Base-by-base conservation (phyloP, 2,797 vertebrate genomes). In the Petrocephalus schoutedeni region DNA sequence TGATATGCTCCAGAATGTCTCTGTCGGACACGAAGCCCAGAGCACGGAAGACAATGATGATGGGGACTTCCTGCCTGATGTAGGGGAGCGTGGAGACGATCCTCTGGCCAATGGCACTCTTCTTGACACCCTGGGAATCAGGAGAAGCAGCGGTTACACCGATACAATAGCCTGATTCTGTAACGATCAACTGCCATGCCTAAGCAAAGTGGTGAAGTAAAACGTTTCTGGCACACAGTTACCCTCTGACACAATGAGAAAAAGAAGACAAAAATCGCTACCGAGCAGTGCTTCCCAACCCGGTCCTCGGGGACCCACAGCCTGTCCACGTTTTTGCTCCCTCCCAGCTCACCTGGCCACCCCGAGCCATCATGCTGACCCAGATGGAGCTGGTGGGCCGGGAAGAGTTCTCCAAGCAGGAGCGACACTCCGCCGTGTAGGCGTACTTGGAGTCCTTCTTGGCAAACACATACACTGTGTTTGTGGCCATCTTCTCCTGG, bases 351-450 rank as follows among this genome's bases (percentile, higher is more conserved):
- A 99, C 98, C 97, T 99, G 98, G 89, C 98, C 98, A 87, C 98
- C 98, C 91, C 98, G 95, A 61, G 98, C 98, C 95, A 99, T 96
- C 98, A 99, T 99, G 98, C 98, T 99, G 94, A 99, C 98, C 98
- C 98, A 99, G 91, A 99, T 99, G 23, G 98, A 98, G 93, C 98
- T 99, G 88, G 98, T 99, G 77, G 98, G 98, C 51, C 98, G 97
- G 58, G 98, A 99, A 0, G 98, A 99, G 89, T 99, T 99, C 93
- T 99, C 98, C 93, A 99, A 90, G 89, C 98, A 99, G 53, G 98
- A 99, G 19, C 98, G 95, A 77, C 98, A 99, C 92, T 99, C 98
- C 4, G 96, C 98, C 0, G 98, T 99, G 94, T 99, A 99, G 0
- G 98, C 98, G 0, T 99, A 99, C 90, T 99, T 99, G 0, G 98